These are phyloP conservation scores for Stenopsyche tienmushanensis DNA, from an alignment of 1,140 invertebrate genomes.

Conservation along the genomic window DNA sequence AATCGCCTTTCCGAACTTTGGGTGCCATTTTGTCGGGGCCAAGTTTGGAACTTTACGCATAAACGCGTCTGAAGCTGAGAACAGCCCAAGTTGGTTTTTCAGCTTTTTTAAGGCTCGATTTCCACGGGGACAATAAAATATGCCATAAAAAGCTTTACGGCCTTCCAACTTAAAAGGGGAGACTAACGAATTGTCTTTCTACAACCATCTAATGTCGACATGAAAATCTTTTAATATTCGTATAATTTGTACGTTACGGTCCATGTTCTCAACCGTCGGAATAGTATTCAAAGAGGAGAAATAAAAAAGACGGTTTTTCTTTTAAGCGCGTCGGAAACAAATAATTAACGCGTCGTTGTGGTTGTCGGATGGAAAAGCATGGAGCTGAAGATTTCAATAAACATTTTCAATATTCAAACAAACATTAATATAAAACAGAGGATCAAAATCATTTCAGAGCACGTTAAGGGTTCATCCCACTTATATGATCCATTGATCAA, in stretches of 20 bases:
- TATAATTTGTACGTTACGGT: constrained; percentile 9
- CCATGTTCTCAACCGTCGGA: too few species aligned
- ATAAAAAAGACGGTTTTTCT: too few species aligned
- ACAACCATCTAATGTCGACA: constrained; percentile 1
- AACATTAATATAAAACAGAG: too few species aligned
- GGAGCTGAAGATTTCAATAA: too few species aligned
- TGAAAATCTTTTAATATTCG: constrained; percentile 10
- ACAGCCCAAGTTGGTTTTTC: constrained; percentile 29
- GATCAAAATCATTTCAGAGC: too few species aligned
- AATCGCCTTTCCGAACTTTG: constrained; percentile 10
- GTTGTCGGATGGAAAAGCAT: too few species aligned
- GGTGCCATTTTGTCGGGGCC: constrained; percentile 18
- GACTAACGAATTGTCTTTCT: constrained; percentile 18
- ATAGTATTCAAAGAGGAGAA: too few species aligned
- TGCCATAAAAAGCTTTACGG: constrained; percentile 30
- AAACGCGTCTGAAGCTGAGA: constrained; percentile 31
- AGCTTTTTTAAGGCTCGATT: constrained; percentile 24
- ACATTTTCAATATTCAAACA: too few species aligned
- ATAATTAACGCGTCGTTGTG: too few species aligned
- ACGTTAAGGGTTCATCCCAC: too few species aligned
- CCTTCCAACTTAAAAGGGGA: background rate
- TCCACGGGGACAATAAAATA: constrained; percentile 32
- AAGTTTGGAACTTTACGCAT: constrained; percentile 28
- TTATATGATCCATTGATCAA: too few species aligned
- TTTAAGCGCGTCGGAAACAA: too few species aligned